A percentile compares a stretch with the other conserved stretches of the same genome.
Evolutionary conservation across 2,797 vertebrate species (phyloP).

Genomic region (Neosalanx taihuensis): DNA sequence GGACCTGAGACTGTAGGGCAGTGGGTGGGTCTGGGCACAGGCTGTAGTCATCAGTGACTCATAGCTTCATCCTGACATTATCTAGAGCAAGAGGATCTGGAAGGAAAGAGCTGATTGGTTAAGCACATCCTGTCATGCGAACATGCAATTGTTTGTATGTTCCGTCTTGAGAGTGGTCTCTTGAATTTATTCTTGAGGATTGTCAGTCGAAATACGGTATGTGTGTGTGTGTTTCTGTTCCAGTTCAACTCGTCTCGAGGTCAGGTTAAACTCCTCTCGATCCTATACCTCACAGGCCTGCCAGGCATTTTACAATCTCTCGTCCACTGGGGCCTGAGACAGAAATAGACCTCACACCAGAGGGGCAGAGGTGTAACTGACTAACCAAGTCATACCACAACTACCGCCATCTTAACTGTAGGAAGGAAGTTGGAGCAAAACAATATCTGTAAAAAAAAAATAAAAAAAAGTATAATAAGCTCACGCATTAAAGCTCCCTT

Average conservation of each 20-base stretch:
- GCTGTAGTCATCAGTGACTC: neutral
- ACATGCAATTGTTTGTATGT: constrained; percentile 6
- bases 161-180: neutral
- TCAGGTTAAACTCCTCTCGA: neutral
- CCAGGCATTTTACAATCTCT: constrained; percentile 40
- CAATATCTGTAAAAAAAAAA: too few relatives aligned
- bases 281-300: constrained; percentile 15
- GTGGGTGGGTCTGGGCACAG: neutral
- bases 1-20: too few relatives aligned
- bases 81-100: neutral
- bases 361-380: neutral
- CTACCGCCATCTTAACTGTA: neutral
- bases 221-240: constrained; percentile 1
- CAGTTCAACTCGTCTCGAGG: constrained; percentile 18
- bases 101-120: neutral
- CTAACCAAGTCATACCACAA: neutral
- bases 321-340: constrained; percentile 29
- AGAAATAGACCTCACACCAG: constrained; percentile 38
- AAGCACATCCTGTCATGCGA: neutral
- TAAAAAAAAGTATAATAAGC: too few relatives aligned
- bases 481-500: too few relatives aligned
- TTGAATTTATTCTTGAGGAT: neutral
- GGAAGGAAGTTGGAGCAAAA: neutral
- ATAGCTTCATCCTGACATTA: neutral
- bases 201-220: constrained; percentile 1